phyloP scores from a whole-genome alignment of 2,113 vertebrate genomes.

The Anthoscopus minutus region DNA sequence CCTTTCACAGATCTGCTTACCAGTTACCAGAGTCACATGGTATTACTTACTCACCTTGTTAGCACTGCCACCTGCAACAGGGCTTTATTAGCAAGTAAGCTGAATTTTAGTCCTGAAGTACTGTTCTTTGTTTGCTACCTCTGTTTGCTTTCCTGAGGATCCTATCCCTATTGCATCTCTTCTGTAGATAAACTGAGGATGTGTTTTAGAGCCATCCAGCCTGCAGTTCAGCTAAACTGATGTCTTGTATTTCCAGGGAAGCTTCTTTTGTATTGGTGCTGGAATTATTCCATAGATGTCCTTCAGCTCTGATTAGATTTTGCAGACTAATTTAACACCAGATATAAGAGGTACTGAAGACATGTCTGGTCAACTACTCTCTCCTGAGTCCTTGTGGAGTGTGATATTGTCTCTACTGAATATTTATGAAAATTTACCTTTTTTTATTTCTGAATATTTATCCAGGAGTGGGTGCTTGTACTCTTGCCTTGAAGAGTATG shows the following conservation, averaged over 20 bases:
- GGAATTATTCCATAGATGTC: neutral
- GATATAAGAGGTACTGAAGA: neutral
- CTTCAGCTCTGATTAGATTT: neutral
- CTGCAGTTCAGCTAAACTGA: neutral
- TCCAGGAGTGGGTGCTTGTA: neutral
- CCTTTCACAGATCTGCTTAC: neutral
- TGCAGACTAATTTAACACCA: neutral
- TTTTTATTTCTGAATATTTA: constrained; percentile 16
- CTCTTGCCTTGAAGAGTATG: neutral
- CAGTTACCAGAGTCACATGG: neutral
- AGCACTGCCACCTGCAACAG: neutral
- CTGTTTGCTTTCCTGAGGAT: neutral
- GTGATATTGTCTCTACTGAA: neutral
- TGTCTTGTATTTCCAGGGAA: neutral
- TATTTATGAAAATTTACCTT: neutral
- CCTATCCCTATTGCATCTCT: neutral
- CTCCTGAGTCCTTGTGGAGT: neutral
- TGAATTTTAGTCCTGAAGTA: neutral
- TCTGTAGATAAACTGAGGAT: neutral
- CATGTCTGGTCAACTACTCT: neutral
- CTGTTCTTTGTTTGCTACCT: neutral
- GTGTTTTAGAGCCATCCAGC: neutral
- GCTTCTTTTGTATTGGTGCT: neutral
- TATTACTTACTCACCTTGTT: neutral
- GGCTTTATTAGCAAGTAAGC: neutral